Evolutionary conservation across 2,888 invertebrate species (phyloP).

Genomic region (Antheraea yamamai): DNA sequence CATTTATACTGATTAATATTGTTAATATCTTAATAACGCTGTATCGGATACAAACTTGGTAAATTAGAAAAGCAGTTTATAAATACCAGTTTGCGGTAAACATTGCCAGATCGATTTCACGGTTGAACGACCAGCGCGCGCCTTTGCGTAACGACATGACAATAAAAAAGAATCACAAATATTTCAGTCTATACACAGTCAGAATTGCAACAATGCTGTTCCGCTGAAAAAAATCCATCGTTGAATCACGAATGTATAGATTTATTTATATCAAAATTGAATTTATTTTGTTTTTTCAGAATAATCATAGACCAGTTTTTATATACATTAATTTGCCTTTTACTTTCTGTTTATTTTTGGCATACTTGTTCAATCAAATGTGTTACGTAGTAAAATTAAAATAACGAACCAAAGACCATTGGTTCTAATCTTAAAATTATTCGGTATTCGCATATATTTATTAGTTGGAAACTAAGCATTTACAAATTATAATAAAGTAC

Average conservation of each 20-base stretch:
- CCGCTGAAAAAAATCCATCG: slow-evolving; percentile 6
- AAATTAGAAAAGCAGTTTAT: slow-evolving; percentile 1
- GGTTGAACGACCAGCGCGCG: slow-evolving; percentile 30
- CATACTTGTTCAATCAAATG: neutral
- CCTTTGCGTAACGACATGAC: slow-evolving; percentile 27
- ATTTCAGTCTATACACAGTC: neutral
- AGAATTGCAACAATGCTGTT: neutral
- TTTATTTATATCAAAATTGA: slow-evolving; percentile 3
- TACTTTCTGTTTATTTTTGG: neutral
- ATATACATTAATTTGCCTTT: neutral
- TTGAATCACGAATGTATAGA: neutral
- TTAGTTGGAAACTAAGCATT: neutral
- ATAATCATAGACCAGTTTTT: neutral
- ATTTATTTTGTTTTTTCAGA: neutral
- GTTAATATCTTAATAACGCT: neutral
- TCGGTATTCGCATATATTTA: neutral
- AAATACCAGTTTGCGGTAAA: slow-evolving; percentile 25
- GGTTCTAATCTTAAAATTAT: neutral
- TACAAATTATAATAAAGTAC: neutral
- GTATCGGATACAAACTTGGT: neutral
- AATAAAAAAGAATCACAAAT: neutral
- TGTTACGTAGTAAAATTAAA: neutral
- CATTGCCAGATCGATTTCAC: slow-evolving; percentile 35
- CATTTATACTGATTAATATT: neutral
- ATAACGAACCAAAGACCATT: neutral